A percentile compares a stretch with the other conserved stretches of the same genome.
Evolutionary conservation across 2,113 vertebrate species (phyloP).

Genomic region (Pseudorasbora parva): DNA sequence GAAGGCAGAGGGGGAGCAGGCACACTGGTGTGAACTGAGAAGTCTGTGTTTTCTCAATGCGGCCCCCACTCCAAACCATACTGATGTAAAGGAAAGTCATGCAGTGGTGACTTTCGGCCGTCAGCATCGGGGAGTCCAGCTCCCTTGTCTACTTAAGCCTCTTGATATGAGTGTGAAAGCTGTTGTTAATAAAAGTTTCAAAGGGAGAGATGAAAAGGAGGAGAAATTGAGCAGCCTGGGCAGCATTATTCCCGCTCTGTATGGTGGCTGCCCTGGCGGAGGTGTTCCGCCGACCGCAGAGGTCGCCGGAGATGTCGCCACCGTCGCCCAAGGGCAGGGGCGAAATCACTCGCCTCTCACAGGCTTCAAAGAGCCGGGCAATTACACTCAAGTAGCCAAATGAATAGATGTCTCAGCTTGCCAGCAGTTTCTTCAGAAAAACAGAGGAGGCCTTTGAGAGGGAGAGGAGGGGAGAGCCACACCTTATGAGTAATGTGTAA

Average conservation of each 20-base stretch:
- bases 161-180: slow-evolving; percentile 70
- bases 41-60: slow-evolving; percentile 55
- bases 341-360: slow-evolving; percentile 72
- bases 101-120: slow-evolving; percentile 55
- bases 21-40: slow-evolving; percentile 57
- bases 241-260: slow-evolving; percentile 68
- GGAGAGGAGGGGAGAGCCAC: slow-evolving; percentile 64
- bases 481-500: slow-evolving; percentile 70
- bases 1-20: slow-evolving; percentile 46
- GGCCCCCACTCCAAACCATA: slow-evolving; percentile 51
- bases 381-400: slow-evolving; percentile 73
- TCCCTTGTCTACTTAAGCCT: slow-evolving; percentile 59
- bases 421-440: slow-evolving; percentile 62
- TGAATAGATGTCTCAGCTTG: slow-evolving; percentile 71
- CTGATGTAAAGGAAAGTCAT: slow-evolving; percentile 55
- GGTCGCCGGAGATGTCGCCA: slow-evolving; percentile 68
- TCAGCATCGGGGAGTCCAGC: slow-evolving; percentile 54
- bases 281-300: slow-evolving; percentile 57
- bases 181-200: slow-evolving; percentile 77
- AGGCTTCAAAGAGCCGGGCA: slow-evolving; percentile 74
- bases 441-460: slow-evolving; percentile 63
- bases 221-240: slow-evolving; percentile 67
- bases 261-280: slow-evolving; percentile 58
- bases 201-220: slow-evolving; percentile 72
- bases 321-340: slow-evolving; percentile 66